phyloP scores from a whole-genome alignment of 2,888 invertebrate species.

The Rhagium mordax region DNA sequence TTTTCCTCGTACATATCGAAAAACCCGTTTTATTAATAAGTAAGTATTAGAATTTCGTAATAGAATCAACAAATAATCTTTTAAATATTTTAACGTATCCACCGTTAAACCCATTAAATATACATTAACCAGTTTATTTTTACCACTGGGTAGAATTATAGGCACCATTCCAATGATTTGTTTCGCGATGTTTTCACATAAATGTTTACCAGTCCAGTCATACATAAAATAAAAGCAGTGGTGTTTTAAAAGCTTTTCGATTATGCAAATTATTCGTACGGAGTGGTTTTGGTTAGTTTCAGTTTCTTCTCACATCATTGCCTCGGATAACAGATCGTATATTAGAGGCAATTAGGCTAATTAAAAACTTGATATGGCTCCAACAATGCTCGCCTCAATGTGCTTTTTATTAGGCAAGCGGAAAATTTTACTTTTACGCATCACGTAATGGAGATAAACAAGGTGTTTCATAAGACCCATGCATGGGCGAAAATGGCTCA shows the following conservation, averaged over 20 bases:
- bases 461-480: no score
- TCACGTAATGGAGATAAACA: no score
- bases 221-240: not conserved
- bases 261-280: not conserved
- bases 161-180: not conserved
- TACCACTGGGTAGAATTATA: not conserved
- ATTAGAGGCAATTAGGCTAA: slow-evolving; percentile 22
- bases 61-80: no score
- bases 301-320: slow-evolving; percentile 18
- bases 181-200: not conserved
- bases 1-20: no score
- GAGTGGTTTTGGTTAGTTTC: slow-evolving; percentile 13
- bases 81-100: no score
- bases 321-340: slow-evolving; percentile 25
- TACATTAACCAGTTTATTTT: not conserved
- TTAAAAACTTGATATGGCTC: slow-evolving; percentile 27
- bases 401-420: slow-evolving; percentile 15
- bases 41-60: no score
- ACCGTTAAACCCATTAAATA: no score
- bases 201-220: not conserved
- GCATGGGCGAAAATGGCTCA: no score
- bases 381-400: not conserved
- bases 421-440: slow-evolving; percentile 1
- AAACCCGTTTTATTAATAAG: no score
- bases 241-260: not conserved